Evolutionary conservation across 2,113 vertebrate genomes (phyloP), one percentile per base, ranked within the genome.

Genomic region (Geococcyx californianus): DNA sequence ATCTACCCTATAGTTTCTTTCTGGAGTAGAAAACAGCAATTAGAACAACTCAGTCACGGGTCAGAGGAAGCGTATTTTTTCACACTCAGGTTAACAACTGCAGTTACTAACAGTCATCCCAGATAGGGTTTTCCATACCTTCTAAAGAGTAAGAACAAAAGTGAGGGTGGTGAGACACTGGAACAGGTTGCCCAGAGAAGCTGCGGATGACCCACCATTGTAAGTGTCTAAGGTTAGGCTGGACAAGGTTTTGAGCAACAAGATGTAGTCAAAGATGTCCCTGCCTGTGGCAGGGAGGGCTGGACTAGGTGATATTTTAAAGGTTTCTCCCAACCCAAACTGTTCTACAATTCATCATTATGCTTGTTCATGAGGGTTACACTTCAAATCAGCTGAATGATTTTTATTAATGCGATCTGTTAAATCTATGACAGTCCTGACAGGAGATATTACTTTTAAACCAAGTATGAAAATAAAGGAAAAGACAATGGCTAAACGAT

Each of bases 1-100:
- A 63, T 10, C 38, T 7, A 67, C 9, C 9, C 36, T 28, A 8
- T 1, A 60, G 36, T 10, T 93, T 51, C 67, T 62, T 0, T 0
- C 23, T 59, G 29, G n/a, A 78, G 29, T 4, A 77, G 42, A 72
- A 58, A 87, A 19, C 6, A 60, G 36, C 31, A 73, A 63, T 36
- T 49, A 64, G 8, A 84, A 69, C 0, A 1, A 87, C 23, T 19
- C 13, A 47, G 55, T 55, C 51, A 45, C 5, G 16, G 40, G 26
- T 6, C 20, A 85, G 25, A 73, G n/a, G 49, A 82, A 33, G 36
- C 29, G 16, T 33, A 10, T 54, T 55, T 77, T 73, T 84, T 82
- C 89, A 81, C 29, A 49, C 33, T 66, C n/a, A 70, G n/a, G n/a
- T 44, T 81, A 68, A 76, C 18, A 70, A 80, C 0, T 79, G 72